phyloP scores from a whole-genome alignment of 2,113 vertebrate species.

The Tonatia bakeri region DNA sequence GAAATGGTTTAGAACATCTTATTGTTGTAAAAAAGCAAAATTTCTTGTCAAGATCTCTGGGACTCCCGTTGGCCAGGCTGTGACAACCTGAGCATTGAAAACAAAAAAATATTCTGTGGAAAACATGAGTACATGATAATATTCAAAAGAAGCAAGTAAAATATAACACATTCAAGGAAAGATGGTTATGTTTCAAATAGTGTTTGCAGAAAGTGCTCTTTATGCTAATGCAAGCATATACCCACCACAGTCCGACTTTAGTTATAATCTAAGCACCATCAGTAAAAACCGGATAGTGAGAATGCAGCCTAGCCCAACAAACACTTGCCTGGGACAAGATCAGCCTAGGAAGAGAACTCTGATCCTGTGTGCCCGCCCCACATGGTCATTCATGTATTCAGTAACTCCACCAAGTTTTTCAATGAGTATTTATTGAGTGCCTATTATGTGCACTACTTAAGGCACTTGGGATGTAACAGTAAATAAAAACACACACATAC shows the following conservation, averaged over 20 bases:
- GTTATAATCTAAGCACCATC: background rate
- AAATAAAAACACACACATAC: background rate
- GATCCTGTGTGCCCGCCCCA: background rate
- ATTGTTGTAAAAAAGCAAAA: background rate
- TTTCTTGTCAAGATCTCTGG: background rate
- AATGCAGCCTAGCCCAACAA: background rate
- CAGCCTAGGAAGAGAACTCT: background rate
- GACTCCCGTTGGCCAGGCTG: background rate
- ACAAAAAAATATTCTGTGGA: background rate
- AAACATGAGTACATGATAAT: background rate
- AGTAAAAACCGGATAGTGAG: background rate
- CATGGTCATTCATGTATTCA: background rate
- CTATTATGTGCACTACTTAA: background rate
- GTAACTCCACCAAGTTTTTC: background rate
- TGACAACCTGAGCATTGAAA: background rate
- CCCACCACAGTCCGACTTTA: background rate
- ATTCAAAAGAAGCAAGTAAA: background rate
- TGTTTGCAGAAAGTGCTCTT: background rate
- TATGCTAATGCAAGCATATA: background rate
- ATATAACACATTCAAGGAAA: background rate
- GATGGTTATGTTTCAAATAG: background rate
- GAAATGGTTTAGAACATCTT: background rate
- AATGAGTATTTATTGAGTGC: background rate
- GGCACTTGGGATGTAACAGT: background rate
- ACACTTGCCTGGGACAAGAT: background rate